These are phyloP conservation scores for Alces alces DNA, from an alignment of 2,113 vertebrate genomes.

Conservation along the genomic window DNA sequence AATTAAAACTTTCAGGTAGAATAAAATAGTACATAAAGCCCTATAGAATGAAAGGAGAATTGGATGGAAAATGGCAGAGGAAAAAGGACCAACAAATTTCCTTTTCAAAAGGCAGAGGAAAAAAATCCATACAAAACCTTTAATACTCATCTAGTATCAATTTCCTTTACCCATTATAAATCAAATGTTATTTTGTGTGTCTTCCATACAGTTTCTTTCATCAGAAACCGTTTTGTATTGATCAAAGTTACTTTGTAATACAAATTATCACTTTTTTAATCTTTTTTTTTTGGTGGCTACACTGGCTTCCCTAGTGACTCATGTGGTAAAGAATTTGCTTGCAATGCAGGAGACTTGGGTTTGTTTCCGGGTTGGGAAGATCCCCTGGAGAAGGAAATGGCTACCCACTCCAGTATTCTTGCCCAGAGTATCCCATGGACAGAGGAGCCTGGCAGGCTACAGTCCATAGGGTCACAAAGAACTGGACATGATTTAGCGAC, in stretches of 20 bases:
- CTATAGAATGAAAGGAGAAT: background rate
- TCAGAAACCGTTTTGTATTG: background rate
- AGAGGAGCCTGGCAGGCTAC: background rate
- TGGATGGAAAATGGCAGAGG: background rate
- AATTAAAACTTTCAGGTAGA: background rate
- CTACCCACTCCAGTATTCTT: background rate
- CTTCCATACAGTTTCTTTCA: slow-evolving; percentile 12
- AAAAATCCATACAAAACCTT: background rate
- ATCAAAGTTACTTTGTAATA: slow-evolving; percentile 3
- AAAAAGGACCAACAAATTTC: background rate
- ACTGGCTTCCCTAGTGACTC: background rate
- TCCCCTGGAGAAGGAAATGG: background rate
- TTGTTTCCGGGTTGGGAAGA: background rate
- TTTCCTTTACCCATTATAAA: background rate
- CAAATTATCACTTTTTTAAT: background rate
- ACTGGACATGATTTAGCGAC: background rate
- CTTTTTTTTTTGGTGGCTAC: background rate
- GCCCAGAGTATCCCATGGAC: background rate
- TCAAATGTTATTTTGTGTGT: slow-evolving; percentile 1
- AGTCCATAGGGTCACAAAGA: background rate
- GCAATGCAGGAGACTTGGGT: background rate
- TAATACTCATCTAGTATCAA: background rate
- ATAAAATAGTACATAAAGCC: background rate
- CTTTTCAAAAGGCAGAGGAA: background rate
- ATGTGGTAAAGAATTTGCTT: background rate